Percentiles rank a stretch among this genome's conserved stretches.
phyloP scores from a whole-genome alignment of 2,113 vertebrate species.

The Mustelus asterias region DNA sequence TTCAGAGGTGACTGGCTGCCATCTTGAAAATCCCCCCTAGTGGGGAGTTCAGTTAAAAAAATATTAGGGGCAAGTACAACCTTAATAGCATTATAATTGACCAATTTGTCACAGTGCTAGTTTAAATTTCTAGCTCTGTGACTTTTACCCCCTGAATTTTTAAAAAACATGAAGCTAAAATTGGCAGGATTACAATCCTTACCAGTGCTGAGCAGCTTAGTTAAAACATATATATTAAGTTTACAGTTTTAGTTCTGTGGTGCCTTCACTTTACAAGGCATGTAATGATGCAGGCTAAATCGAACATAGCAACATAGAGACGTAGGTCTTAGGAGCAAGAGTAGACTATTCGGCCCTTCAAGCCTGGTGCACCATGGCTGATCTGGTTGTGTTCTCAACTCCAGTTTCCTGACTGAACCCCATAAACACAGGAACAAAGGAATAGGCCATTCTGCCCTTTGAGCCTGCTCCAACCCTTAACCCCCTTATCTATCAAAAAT shows the following conservation, averaged over 20 bases:
- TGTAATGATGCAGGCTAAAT: background rate
- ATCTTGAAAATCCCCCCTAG: conserved; percentile 27
- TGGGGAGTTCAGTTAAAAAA: conserved; percentile 24
- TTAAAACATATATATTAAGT: background rate
- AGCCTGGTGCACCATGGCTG: no score
- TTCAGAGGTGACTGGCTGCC: conserved; percentile 30
- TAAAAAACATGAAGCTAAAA: background rate
- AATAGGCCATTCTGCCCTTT: no score
- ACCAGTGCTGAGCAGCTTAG: background rate
- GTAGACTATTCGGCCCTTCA: no score
- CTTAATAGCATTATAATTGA: conserved; percentile 35
- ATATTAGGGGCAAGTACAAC: background rate
- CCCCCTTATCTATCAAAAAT: no score
- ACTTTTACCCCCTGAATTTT: conserved; percentile 22
- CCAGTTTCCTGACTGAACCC: no score
- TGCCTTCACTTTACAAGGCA: background rate
- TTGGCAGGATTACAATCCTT: background rate
- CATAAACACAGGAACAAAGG: no score
- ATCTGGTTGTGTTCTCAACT: no score
- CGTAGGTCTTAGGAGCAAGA: no score
- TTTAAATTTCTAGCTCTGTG: conserved; percentile 34
- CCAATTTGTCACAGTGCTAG: conserved; percentile 15
- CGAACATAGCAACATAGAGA: no score
- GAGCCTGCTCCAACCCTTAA: no score
- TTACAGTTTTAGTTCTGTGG: background rate